These are phyloP conservation scores for Leucopternis melanops DNA, from an alignment of 2,113 vertebrate species.

Conservation along the genomic window DNA sequence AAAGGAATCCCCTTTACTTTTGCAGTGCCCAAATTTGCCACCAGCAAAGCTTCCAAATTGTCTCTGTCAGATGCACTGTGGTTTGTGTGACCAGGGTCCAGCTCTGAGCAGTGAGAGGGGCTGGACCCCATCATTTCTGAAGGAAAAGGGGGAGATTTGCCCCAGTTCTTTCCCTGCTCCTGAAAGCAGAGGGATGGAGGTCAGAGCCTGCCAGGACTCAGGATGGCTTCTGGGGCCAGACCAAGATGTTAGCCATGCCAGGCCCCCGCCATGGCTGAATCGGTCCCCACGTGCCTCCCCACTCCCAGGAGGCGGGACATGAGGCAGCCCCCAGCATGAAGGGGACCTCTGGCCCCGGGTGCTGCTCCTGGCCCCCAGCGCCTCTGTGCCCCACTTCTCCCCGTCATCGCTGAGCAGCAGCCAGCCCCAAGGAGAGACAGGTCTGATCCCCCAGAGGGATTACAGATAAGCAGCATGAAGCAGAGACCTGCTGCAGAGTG, in stretches of 20 bases:
- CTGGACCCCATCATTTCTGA: background rate
- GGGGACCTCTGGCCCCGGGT: background rate
- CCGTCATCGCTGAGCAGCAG: background rate
- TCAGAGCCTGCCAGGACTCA: background rate
- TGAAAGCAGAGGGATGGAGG: background rate
- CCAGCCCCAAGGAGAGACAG: background rate
- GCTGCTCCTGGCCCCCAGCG: background rate
- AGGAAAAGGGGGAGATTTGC: background rate
- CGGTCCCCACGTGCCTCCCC: rapidly evolving
- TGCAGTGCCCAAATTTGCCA: background rate
- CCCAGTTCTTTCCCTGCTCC: background rate
- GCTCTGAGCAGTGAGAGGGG: background rate
- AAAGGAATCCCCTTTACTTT: background rate
- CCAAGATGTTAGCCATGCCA: background rate
- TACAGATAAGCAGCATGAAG: background rate
- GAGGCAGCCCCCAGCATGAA: background rate
- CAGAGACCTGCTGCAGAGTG: background rate
- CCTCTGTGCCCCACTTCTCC: background rate
- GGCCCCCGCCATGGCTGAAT: background rate
- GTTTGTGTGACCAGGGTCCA: background rate
- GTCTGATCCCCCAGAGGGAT: background rate
- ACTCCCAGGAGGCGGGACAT: background rate
- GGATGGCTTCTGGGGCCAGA: background rate
- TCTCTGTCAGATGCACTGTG: background rate
- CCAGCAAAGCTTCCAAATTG: background rate